Base-by-base conservation (phyloP, 2,888 invertebrate species). In the Mamestra brassicae region DNA sequence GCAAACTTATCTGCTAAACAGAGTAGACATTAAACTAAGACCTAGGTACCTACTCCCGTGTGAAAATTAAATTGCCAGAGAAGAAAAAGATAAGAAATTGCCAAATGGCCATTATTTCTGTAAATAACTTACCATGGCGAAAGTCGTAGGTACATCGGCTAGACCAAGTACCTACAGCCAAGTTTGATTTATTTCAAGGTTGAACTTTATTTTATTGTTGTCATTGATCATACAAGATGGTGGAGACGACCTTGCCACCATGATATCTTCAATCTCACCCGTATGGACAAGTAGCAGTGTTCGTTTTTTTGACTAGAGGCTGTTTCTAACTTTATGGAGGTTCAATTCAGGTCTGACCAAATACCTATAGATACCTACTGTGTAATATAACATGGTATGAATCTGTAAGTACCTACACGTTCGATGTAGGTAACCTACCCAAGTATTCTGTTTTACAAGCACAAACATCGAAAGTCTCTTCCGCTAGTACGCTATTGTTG, bases 401-500 rank as follows among this genome's bases (percentile, higher is more conserved):
- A 15, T 36, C 45, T 13, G 26, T 71, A 50, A 38, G 38, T 60
- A 42, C n/a, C 47, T 47, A 13, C 13, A 3, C 11, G 6, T n/a
- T 60, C 10, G 10, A 61, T 61, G 2, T 1, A 8, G 13, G 13
- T 36, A 36, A 34, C 10, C 15, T 11, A 13, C 8, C 34, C 5
- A 64, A 50, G 26, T 58, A 52, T 45, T 74, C n/a, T 47, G 38
- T 13, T 62, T 45, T 52, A 47, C 36, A 65, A 60, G 13, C 17
- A 62, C 26, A 52, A 60, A 26, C 42, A 80, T 36, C 26, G 42
- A 57, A 65, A 65, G 17, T 66, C 55, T 52, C 26, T 60, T 67
- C 45, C 13, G 42, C n/a, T 74, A 15, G 10, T 65, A 45, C 26
- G 26, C 26, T 65, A 57, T 76, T 67, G 67, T 73, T 69, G 15